A percentile compares a stretch with the other conserved stretches of the same genome.
Evolutionary conservation across 2,888 invertebrate genomes (phyloP).

Genomic region (Meandrusa payeni): DNA sequence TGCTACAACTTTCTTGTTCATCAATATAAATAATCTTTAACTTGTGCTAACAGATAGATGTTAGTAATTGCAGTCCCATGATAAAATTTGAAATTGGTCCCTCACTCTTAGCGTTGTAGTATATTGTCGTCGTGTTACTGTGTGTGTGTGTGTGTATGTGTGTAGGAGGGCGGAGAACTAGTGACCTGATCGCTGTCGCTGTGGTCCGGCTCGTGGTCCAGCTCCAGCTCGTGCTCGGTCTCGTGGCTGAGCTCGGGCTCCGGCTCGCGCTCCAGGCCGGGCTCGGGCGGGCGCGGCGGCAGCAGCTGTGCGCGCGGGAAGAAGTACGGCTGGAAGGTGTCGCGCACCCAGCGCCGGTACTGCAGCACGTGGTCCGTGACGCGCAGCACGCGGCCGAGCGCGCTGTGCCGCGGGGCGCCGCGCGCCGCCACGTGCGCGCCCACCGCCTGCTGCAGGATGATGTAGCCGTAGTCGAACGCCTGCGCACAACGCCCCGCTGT

Average conservation of each 20-base stretch:
- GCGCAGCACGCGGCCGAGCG: conserved; percentile 94
- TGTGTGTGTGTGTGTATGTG: too few relatives aligned
- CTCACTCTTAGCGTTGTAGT: too few relatives aligned
- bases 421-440: conserved; percentile 62
- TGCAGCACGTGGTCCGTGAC: conserved; percentile 95
- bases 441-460: conserved; percentile 89
- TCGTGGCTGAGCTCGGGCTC: conserved; percentile 25
- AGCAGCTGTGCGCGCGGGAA: conserved; percentile 45
- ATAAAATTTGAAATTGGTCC: too few relatives aligned
- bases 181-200: conserved; percentile 48
- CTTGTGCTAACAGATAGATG: too few relatives aligned
- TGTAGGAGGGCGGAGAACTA: too few relatives aligned
- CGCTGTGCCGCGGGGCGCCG: conserved; percentile 80
- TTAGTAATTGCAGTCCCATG: too few relatives aligned
- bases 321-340: conserved; percentile 69
- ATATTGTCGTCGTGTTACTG: too few relatives aligned
- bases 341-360: conserved; percentile 76
- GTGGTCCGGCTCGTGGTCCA: conserved; percentile 27
- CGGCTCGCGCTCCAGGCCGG: conserved; percentile 28
- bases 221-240: conserved; percentile 26
- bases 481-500: too few relatives aligned
- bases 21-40: too few relatives aligned
- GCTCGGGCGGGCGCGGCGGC: conserved; percentile 31
- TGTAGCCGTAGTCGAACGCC: conserved; percentile 98
- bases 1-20: too few relatives aligned